Evolutionary conservation across 2,888 invertebrate species (phyloP).

Genomic region (Coenonympha arcania): DNA sequence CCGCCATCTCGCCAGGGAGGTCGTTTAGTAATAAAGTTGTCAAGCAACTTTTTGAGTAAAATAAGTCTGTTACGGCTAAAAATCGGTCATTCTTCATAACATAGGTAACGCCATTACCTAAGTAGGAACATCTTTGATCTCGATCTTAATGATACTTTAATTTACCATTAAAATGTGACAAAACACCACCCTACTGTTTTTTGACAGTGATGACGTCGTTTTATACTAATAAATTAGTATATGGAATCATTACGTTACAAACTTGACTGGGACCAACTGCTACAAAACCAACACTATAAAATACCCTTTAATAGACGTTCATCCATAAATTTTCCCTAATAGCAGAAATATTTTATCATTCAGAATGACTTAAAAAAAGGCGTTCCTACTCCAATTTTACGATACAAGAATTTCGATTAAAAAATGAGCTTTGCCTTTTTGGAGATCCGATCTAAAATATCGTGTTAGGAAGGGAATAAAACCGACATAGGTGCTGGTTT

Average conservation of each 20-base stretch:
- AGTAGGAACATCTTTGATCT: neutral
- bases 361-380: slow-evolving; percentile 55
- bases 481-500: slow-evolving; percentile 60
- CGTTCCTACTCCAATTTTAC: slow-evolving; percentile 63
- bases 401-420: slow-evolving; percentile 54
- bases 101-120: neutral
- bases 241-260: slow-evolving; percentile 40
- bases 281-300: slow-evolving; percentile 65
- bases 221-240: slow-evolving; percentile 45
- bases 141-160: neutral
- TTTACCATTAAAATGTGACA: slow-evolving; percentile 11
- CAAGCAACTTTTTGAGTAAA: neutral
- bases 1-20: too few relatives aligned
- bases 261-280: slow-evolving; percentile 44
- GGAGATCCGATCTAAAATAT: slow-evolving; percentile 66
- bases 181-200: slow-evolving; percentile 11
- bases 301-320: slow-evolving; percentile 58
- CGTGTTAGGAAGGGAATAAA: slow-evolving; percentile 69
- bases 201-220: slow-evolving; percentile 29
- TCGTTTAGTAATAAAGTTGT: neutral
- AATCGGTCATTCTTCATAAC: neutral
- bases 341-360: slow-evolving; percentile 65
- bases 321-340: slow-evolving; percentile 66
- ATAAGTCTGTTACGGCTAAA: neutral
- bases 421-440: slow-evolving; percentile 54